These are phyloP conservation scores for Helobdella robusta DNA, from an alignment of 2,888 invertebrate genomes.

Conservation along the genomic window DNA sequence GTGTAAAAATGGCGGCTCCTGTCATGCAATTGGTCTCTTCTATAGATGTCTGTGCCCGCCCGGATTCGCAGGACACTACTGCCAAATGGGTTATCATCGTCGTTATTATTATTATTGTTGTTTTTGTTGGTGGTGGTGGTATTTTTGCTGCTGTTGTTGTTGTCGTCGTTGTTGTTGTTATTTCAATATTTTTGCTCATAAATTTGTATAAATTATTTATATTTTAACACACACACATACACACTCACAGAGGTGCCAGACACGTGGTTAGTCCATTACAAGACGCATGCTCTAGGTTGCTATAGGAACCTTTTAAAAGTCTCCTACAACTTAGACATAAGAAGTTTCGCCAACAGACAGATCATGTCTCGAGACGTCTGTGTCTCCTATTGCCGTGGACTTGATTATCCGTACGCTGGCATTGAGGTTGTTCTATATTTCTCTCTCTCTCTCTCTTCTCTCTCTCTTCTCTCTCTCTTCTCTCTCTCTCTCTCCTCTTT, in stretches of 20 bases:
- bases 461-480: no score
- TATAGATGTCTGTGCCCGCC: neutral
- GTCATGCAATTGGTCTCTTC: neutral
- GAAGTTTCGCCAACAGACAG: neutral
- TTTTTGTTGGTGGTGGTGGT: neutral
- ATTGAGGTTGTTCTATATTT: conserved; percentile 11
- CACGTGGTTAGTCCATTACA: neutral
- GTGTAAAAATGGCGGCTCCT: neutral
- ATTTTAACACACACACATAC: no score
- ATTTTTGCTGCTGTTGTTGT: neutral
- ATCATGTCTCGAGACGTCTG: neutral
- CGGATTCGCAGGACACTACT: neutral
- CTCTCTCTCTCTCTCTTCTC: no score
- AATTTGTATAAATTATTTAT: neutral
- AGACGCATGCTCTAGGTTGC: neutral
- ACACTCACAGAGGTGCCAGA: neutral
- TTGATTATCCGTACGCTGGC: neutral
- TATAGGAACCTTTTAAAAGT: conserved; percentile 17
- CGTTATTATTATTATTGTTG: neutral
- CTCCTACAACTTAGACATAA: neutral
- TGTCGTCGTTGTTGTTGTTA: neutral
- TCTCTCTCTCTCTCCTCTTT: no score
- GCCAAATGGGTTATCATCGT: conserved; percentile 5
- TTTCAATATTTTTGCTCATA: neutral
- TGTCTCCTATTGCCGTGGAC: conserved; percentile 6